These are phyloP conservation scores for Plutomurus gul DNA, from an alignment of 1,140 invertebrate species.

Conservation along the genomic window DNA sequence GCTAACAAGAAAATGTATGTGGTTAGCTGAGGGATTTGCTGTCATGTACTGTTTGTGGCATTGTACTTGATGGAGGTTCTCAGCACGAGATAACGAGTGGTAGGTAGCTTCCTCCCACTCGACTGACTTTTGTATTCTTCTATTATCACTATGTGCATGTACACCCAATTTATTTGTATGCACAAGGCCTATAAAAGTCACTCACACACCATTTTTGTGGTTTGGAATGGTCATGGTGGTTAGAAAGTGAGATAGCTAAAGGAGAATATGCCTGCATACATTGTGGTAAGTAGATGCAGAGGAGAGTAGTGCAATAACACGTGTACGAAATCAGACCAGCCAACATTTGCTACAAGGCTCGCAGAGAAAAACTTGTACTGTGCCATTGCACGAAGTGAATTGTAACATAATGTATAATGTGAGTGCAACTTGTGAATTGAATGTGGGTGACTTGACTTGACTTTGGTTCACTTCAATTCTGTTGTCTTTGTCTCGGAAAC, in stretches of 20 bases:
- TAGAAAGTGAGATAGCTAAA: background rate
- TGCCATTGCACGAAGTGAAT: background rate
- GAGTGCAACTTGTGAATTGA: too few relatives aligned
- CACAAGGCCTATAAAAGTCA: conserved; percentile 3
- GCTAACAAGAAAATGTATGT: conserved; percentile 8
- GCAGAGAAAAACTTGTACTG: background rate
- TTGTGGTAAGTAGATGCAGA: background rate
- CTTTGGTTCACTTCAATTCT: background rate
- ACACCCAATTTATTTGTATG: background rate
- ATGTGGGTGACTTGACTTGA: background rate
- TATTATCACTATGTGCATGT: background rate
- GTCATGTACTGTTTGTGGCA: background rate
- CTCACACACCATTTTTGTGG: background rate
- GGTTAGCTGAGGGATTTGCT: background rate
- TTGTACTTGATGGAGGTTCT: background rate
- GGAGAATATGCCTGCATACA: background rate
- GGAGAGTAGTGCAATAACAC: background rate
- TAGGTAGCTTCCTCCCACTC: background rate
- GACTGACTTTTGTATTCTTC: background rate
- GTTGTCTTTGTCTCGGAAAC: conserved; percentile 28
- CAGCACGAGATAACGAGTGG: background rate
- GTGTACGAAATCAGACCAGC: background rate
- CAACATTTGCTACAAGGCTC: background rate
- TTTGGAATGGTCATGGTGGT: background rate
- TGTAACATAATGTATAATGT: background rate